A percentile compares a stretch with the other conserved stretches of the same genome.
phyloP scores from a whole-genome alignment of 2,888 invertebrate genomes.

The Cremastinae sp. region DNA sequence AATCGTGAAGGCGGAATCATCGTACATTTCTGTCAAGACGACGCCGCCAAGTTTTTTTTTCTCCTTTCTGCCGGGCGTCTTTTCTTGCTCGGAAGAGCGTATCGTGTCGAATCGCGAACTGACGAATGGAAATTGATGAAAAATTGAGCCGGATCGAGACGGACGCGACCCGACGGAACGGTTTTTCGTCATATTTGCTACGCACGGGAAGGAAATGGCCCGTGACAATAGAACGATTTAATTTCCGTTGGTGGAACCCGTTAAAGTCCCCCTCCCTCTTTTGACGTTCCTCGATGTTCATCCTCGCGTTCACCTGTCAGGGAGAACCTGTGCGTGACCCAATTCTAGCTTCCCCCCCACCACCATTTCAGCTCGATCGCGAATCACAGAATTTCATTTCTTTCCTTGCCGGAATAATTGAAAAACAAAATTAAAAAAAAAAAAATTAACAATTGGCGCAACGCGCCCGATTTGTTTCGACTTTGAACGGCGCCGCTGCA shows the following conservation, averaged over 20 bases:
- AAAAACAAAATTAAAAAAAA: constrained; percentile 11
- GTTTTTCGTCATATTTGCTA: neutral
- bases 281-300: neutral
- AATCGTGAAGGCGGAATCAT: neutral
- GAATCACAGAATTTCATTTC: neutral
- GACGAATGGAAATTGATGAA: no score
- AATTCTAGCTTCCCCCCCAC: constrained; percentile 53
- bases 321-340: constrained; percentile 68
- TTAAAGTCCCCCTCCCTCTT: constrained; percentile 27
- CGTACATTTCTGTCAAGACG: constrained; percentile 48
- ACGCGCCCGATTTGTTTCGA: neutral
- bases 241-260: constrained; percentile 55
- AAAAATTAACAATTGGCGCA: constrained; percentile 2
- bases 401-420: constrained; percentile 1
- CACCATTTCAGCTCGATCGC: constrained; percentile 7
- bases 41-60: constrained; percentile 36
- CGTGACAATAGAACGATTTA: constrained; percentile 49
- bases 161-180: neutral
- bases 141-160: neutral
- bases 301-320: constrained; percentile 70
- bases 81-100: neutral
- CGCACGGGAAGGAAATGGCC: constrained; percentile 12
- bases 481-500: neutral
- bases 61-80: constrained; percentile 38
- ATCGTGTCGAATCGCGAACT: neutral